Evolutionary conservation across 1,140 invertebrate species (phyloP).

Genomic region (Diuraphis noxia): DNA sequence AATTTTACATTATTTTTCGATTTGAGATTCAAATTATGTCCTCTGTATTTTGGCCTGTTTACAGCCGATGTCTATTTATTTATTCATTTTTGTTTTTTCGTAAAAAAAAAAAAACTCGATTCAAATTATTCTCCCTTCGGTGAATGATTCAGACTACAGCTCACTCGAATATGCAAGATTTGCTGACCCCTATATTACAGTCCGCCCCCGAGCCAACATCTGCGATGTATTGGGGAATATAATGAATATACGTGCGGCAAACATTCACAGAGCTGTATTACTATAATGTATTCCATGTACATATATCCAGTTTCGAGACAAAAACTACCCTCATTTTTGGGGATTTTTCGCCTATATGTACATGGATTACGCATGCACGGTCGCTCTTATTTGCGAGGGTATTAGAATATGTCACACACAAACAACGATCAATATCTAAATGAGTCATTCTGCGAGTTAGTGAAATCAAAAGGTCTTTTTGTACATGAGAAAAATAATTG

Average conservation of each 20-base stretch:
- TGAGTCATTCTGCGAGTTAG: constrained; percentile 46
- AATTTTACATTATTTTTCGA: constrained; percentile 10
- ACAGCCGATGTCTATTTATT: constrained; percentile 36
- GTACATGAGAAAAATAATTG: not conserved
- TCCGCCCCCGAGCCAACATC: constrained; percentile 52
- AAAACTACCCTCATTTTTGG: constrained; percentile 53
- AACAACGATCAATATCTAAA: constrained; percentile 52
- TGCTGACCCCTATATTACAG: constrained; percentile 44
- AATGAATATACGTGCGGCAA: constrained; percentile 51
- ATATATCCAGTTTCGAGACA: constrained; percentile 49
- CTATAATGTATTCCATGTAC: constrained; percentile 37
- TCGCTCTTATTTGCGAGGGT: constrained; percentile 41
- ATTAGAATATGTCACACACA: constrained; percentile 47
- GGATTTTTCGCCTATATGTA: constrained; percentile 38
- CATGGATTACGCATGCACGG: constrained; percentile 45
- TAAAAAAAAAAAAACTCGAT: constrained; percentile 25
- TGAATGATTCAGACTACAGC: constrained; percentile 47
- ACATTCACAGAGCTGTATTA: constrained; percentile 42
- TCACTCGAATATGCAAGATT: constrained; percentile 51
- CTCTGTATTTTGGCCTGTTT: not conserved
- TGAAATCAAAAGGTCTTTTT: constrained; percentile 7
- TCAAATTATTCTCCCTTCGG: constrained; percentile 35
- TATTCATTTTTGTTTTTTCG: constrained; percentile 45
- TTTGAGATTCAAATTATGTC: not conserved
- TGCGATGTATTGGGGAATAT: constrained; percentile 52